These are phyloP conservation scores for Syngnathus floridae DNA, from an alignment of 2,113 vertebrate genomes.

Conservation along the genomic window DNA sequence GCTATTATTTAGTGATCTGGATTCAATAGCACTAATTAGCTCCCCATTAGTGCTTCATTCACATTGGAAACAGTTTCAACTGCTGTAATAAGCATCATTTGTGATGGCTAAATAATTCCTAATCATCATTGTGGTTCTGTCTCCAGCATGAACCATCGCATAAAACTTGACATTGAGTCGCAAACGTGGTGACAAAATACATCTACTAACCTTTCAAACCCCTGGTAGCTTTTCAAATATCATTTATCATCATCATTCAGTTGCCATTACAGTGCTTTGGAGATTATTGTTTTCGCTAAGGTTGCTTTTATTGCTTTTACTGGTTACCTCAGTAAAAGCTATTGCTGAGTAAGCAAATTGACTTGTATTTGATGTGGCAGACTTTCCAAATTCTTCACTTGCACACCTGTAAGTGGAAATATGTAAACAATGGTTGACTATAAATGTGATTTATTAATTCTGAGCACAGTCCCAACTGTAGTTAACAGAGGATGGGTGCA, in stretches of 20 bases:
- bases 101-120: constrained; percentile 1
- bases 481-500: too few relatives aligned
- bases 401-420: too few relatives aligned
- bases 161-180: background rate
- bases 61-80: constrained; percentile 4
- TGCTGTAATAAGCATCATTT: constrained; percentile 6
- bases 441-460: too few relatives aligned
- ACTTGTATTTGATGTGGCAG: too few relatives aligned
- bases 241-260: background rate
- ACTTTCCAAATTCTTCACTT: too few relatives aligned
- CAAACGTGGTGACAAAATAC: background rate
- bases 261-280: background rate
- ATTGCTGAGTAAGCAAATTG: too few relatives aligned
- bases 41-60: constrained; percentile 26
- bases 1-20: constrained; percentile 25
- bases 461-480: too few relatives aligned
- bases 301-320: background rate
- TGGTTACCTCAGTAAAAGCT: too few relatives aligned
- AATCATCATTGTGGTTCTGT: background rate
- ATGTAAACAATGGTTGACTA: too few relatives aligned
- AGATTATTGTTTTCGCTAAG: background rate
- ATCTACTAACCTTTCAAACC: background rate
- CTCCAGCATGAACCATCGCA: background rate
- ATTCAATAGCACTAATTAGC: constrained; percentile 31
- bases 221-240: background rate